phyloP scores from a whole-genome alignment of 2,888 invertebrate species.

The Neuroscelio doddi region DNA sequence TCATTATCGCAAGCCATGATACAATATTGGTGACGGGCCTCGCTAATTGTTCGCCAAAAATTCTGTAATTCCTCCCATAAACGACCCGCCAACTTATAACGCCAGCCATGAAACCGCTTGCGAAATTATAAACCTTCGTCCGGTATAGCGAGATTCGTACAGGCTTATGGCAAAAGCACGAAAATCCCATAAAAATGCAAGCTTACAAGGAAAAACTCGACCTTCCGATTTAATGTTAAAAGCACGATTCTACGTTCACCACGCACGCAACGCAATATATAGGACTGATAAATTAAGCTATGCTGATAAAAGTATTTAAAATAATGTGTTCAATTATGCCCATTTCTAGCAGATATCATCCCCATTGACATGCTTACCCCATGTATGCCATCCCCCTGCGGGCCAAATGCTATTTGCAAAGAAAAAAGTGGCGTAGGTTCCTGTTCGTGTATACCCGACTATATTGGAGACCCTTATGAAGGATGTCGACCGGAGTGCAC shows the following conservation, averaged over 20 bases:
- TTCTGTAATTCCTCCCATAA: background rate
- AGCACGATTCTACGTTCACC: background rate
- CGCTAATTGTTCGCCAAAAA: conserved; percentile 30
- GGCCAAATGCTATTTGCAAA: conserved; percentile 73
- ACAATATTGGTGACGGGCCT: conserved; percentile 54
- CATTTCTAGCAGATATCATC: conserved; percentile 24
- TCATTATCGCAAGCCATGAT: no score
- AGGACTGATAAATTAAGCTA: background rate
- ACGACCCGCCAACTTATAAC: background rate
- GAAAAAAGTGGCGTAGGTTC: conserved; percentile 74
- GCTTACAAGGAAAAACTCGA: background rate
- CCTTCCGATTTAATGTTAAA: background rate
- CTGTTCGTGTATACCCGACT: conserved; percentile 72
- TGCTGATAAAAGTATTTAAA: background rate
- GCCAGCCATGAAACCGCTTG: conserved; percentile 18
- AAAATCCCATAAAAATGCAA: conserved; percentile 2
- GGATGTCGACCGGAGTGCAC: conserved; percentile 72
- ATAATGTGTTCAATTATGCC: background rate
- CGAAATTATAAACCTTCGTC: background rate
- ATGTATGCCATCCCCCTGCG: conserved; percentile 80
- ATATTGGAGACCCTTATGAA: conserved; percentile 69
- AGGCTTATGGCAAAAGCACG: conserved; percentile 22
- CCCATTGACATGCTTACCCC: conserved; percentile 56
- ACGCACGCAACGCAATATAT: conserved; percentile 16
- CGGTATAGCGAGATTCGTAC: conserved; percentile 15